Base-by-base conservation (phyloP, 1,140 invertebrate species). In the Bombus confusus region DNA sequence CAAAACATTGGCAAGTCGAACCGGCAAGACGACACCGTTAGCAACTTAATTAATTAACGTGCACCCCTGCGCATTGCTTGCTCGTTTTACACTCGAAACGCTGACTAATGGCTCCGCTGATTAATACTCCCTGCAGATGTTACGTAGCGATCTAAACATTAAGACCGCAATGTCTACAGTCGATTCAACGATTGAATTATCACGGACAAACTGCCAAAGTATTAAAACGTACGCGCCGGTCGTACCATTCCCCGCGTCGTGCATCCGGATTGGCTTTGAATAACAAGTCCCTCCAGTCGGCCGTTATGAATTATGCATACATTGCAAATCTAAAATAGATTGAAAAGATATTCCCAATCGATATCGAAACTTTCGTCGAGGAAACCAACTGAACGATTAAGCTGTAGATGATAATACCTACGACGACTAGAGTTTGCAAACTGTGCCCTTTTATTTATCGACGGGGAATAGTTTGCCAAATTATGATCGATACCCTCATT, bases 31-130 rank as follows among this genome's bases (percentile, higher is more conserved):
- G 52, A 43, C n/a, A 47, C 34, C 31, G 72, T 12, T 22, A 37
- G 78, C 37, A 77, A 86, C 86, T 87, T 81, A 86, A 87, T 87
- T 87, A 87, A 87, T 87, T 87, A 87, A 87, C 73, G 83, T 41
- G 86, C 66, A 86, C 82, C 83, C 74, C 31, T 62, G 10, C 69
- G 73, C 78, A 87, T 87, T 79, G 86, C 75, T 77, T 64, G 71
- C 84, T 59, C 86, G 84, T 82, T 86, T 86, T 86, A 77, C 84
- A 52, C 86, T 78, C 79, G 83, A 66, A 79, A 73, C 76, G 64
- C 66, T 87, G 83, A 87, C 78, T 87, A 87, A 87, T 87, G 78
- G 86, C 59, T 25, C 66, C 62, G 39, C 66, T 86, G 86, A 87
- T 87, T 87, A 87, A 87, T 87, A 87, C 86, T 22, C 71, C 39